Conservation (phyloP, 2,113 vertebrate genomes). For the Orycteropus afer region DNA sequence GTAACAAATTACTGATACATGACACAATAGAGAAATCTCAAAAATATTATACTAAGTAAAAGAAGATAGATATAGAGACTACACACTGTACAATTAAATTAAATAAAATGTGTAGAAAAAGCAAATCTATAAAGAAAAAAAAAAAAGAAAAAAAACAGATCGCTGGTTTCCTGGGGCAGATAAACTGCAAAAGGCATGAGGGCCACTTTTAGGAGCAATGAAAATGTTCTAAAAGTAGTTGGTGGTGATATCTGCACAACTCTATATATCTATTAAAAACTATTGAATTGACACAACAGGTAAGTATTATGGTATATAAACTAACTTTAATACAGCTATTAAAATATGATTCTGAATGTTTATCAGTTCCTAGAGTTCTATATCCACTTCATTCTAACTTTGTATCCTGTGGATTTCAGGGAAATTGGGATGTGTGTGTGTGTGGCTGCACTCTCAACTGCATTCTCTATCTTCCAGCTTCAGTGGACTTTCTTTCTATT, state of each 20-base stretch:
- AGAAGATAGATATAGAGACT: background rate
- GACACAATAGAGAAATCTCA: background rate
- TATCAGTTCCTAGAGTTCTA: background rate
- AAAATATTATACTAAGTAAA: background rate
- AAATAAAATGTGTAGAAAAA: slow-evolving; percentile 27
- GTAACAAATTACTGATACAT: background rate
- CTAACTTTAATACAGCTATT: background rate
- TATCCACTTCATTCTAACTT: background rate
- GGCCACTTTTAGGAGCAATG: background rate
- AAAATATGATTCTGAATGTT: background rate
- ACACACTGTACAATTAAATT: background rate
- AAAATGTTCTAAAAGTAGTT: slow-evolving; percentile 1
- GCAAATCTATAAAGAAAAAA: slow-evolving; percentile 3
- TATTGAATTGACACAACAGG: background rate
- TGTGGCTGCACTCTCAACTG: background rate
- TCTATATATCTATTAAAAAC: background rate
- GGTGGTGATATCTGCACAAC: background rate
- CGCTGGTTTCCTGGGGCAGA: background rate
- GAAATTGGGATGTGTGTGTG: background rate
- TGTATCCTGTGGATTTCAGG: background rate
- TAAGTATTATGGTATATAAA: background rate
- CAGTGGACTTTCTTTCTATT: background rate
- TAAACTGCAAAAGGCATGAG: background rate
- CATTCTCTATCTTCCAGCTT: background rate
- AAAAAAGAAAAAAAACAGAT: background rate